phyloP scores from a whole-genome alignment of 2,888 invertebrate species.

The Sinotaia quadrata region DNA sequence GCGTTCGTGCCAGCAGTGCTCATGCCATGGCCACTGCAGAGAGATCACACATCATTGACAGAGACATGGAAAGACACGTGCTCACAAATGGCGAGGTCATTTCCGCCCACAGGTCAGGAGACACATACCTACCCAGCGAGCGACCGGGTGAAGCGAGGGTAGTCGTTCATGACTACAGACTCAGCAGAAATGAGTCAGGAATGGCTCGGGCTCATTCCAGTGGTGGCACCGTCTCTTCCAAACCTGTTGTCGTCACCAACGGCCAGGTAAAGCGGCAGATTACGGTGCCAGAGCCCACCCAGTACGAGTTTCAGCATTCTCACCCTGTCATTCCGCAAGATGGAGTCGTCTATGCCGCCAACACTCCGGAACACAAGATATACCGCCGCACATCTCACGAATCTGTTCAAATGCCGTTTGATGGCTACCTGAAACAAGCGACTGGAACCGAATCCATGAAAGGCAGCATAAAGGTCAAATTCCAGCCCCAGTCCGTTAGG shows the following conservation, averaged over 20 bases:
- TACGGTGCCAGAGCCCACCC: neutral
- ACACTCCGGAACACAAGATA: conserved; percentile 17
- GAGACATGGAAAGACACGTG: neutral
- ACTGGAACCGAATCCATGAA: neutral
- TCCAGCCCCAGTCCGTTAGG: conserved; percentile 17
- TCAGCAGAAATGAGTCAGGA: neutral
- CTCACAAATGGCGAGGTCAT: neutral
- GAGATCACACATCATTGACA: conserved; percentile 6
- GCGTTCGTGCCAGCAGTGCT: neutral
- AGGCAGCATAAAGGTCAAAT: conserved; percentile 14
- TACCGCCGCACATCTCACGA: conserved; percentile 24
- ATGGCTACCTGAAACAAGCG: neutral
- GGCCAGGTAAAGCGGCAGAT: conserved; percentile 6
- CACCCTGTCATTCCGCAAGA: neutral
- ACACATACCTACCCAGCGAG: neutral
- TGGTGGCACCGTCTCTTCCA: neutral
- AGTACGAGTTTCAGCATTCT: neutral
- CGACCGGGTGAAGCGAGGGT: conserved; percentile 10
- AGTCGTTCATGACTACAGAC: conserved; percentile 16
- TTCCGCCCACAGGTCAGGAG: neutral
- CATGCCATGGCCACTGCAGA: neutral
- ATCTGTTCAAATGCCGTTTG: conserved; percentile 3
- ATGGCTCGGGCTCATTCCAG: conserved; percentile 3
- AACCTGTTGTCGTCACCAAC: neutral
- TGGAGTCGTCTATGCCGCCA: conserved; percentile 8